Evolutionary conservation across 2,888 invertebrate genomes (phyloP).

Genomic region (Tetramorium bicarinatum): DNA sequence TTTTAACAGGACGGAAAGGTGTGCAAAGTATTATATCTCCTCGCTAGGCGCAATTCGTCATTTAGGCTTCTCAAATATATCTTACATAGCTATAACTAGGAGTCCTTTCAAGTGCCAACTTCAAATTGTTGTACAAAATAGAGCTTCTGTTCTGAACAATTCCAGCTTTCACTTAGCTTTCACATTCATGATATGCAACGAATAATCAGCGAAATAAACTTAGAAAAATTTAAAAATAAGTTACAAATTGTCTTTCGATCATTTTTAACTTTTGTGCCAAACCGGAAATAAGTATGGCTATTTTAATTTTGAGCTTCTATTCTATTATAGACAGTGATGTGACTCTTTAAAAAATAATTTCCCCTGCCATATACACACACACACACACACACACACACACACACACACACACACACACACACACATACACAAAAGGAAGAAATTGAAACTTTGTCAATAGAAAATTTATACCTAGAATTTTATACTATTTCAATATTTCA

Average conservation of each 20-base stretch:
- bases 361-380: not conserved
- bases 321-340: constrained; percentile 41
- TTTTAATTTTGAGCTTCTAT: constrained; percentile 38
- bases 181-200: constrained; percentile 10
- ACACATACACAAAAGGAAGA: not conserved
- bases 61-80: constrained; percentile 37
- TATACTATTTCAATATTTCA: not conserved
- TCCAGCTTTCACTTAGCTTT: constrained; percentile 23
- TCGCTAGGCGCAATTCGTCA: constrained; percentile 34
- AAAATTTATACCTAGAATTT: not conserved
- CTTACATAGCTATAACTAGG: constrained; percentile 10
- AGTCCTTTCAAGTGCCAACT: not conserved
- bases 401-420: not conserved
- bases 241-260: not conserved
- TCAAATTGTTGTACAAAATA: constrained; percentile 43
- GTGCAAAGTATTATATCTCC: constrained; percentile 39
- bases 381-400: not conserved
- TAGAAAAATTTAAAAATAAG: constrained; percentile 14
- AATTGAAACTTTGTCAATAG: not conserved
- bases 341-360: not conserved
- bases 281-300: constrained; percentile 14
- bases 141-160: constrained; percentile 31
- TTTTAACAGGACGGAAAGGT: constrained; percentile 50
- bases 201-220: constrained; percentile 34
- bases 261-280: not conserved